phyloP scores from a whole-genome alignment of 2,113 vertebrate species.

The Sula dactylatra region DNA sequence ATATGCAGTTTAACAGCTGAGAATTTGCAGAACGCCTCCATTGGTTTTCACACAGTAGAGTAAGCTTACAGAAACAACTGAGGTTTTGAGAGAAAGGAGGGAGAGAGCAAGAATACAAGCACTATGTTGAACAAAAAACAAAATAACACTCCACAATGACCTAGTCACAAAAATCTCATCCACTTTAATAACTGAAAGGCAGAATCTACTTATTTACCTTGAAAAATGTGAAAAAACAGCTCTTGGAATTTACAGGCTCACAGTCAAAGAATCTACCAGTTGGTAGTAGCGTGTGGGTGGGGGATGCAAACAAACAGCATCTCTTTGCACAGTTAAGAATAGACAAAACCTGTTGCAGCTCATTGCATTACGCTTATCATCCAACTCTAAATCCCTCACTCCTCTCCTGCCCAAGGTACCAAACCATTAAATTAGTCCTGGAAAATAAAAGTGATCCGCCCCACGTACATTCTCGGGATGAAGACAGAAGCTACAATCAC shows the following conservation, averaged over 20 bases:
- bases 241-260: background rate
- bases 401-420: background rate
- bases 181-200: background rate
- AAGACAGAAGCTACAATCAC: background rate
- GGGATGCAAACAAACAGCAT: background rate
- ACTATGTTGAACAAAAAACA: background rate
- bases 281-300: background rate
- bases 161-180: background rate
- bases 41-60: background rate
- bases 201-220: background rate
- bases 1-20: background rate
- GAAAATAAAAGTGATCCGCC: background rate
- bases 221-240: background rate
- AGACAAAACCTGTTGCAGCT: background rate
- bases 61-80: background rate
- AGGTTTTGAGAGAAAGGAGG: background rate
- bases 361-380: background rate
- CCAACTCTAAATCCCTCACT: background rate
- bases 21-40: background rate
- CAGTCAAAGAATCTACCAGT: background rate
- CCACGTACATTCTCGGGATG: background rate
- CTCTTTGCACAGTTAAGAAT: background rate
- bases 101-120: background rate
- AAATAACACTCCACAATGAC: background rate
- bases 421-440: background rate